Conservation (phyloP, 2,888 invertebrate species). For the Polymixis lichenea region DNA sequence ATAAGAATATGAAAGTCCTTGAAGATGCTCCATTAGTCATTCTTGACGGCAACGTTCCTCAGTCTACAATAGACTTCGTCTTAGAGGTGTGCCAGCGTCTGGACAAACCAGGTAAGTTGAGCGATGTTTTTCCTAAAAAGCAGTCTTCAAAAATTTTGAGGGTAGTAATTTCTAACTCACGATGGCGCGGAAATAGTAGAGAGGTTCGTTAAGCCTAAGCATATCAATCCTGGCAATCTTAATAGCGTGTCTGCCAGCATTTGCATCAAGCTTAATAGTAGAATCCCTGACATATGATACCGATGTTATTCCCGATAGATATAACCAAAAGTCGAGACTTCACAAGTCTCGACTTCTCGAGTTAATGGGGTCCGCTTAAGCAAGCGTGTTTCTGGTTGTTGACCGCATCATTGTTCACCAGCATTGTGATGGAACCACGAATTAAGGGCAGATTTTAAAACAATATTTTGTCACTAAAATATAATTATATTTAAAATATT, state of each 20-base stretch:
- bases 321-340: neutral
- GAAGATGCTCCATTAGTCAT: constrained; percentile 93
- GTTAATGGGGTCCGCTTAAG: neutral
- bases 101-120: constrained; percentile 92
- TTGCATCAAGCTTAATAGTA: neutral
- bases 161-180: neutral
- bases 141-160: neutral
- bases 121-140: neutral
- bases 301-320: neutral
- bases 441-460: constrained; percentile 6
- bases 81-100: constrained; percentile 91
- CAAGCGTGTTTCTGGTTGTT: neutral
- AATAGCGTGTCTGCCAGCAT: neutral
- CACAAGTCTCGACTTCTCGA: neutral
- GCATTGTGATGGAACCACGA: neutral
- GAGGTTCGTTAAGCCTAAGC: too few relatives aligned
- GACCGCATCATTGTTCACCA: neutral
- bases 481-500: constrained; percentile 69
- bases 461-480: constrained; percentile 65
- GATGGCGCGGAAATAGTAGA: neutral
- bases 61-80: constrained; percentile 92
- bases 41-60: constrained; percentile 95
- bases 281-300: neutral
- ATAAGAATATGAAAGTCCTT: constrained; percentile 90
- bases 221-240: neutral